Evolutionary conservation across 2,797 vertebrate species (phyloP).

Genomic region (Typhlichthys subterraneus): DNA sequence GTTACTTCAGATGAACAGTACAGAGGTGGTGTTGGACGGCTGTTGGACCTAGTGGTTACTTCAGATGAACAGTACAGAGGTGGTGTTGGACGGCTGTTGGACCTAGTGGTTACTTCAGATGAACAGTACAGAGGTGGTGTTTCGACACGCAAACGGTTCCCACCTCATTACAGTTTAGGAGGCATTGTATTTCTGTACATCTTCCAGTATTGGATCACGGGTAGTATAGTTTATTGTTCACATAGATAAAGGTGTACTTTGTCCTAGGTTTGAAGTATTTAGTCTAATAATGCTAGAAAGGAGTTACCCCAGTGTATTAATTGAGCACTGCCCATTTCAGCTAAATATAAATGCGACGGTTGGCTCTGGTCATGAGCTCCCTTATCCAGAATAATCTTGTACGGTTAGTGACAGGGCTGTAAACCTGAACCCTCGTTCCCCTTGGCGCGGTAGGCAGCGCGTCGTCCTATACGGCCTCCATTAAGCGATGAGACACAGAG

Average conservation of each 20-base stretch:
- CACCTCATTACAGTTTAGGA: neutral
- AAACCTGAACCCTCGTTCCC: conserved; percentile 45
- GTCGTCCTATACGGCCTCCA: conserved; percentile 50
- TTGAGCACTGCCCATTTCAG: neutral
- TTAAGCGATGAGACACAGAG: conserved; percentile 62
- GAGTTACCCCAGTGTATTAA: too few species aligned
- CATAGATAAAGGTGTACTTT: too few species aligned
- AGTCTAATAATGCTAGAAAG: too few species aligned
- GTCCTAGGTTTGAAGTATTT: too few species aligned
- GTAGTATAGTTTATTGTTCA: too few species aligned
- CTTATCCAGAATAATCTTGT: conserved; percentile 18
- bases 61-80: neutral
- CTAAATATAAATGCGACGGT: neutral
- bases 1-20: neutral
- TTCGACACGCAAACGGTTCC: neutral
- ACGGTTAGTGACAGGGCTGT: conserved; percentile 28
- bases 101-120: neutral
- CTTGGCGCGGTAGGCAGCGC: conserved; percentile 22
- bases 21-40: neutral
- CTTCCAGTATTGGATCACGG: too few species aligned
- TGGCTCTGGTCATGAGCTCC: neutral
- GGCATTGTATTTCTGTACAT: too few species aligned
- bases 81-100: conserved; percentile 6
- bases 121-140: neutral
- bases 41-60: neutral